Evolutionary conservation across 1,140 invertebrate species (phyloP).

Genomic region (Heliconius congener): DNA sequence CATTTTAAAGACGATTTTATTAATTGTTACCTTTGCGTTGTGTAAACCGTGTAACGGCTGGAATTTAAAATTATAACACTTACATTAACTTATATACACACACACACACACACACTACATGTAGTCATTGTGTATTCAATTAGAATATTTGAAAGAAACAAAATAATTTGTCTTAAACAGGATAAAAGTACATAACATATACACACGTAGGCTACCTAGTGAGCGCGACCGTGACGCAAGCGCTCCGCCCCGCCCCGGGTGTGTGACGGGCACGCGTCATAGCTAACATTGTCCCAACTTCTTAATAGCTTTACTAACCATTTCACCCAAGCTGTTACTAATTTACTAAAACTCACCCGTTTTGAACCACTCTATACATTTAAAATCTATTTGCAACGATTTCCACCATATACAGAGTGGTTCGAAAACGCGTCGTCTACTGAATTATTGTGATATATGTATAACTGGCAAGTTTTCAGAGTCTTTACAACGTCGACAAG

Average conservation of each 20-base stretch:
- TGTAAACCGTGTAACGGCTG: neutral
- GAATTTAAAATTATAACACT: neutral
- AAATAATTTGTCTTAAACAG: neutral
- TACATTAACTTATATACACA: neutral
- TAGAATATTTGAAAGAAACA: neutral
- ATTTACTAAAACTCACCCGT: constrained; percentile 22
- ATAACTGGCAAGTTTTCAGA: constrained; percentile 66
- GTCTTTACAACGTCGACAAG: constrained; percentile 71
- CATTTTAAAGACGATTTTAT: neutral
- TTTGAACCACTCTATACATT: constrained; percentile 7
- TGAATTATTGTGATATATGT: constrained; percentile 73
- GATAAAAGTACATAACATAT: neutral
- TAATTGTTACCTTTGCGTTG: constrained; percentile 1
- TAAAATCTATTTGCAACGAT: neutral
- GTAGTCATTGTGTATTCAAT: neutral
- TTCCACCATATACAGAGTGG: neutral
- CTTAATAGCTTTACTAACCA: constrained; percentile 11
- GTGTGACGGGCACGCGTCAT: neutral
- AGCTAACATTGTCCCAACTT: constrained; percentile 7
- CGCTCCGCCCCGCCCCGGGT: too few species aligned
- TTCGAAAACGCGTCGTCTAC: constrained; percentile 31
- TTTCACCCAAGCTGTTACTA: constrained; percentile 19
- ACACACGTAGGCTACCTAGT: neutral
- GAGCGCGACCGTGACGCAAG: neutral
- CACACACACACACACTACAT: neutral